A percentile compares a stretch with the other conserved stretches of the same genome.
Evolutionary conservation across 1,140 invertebrate genomes (phyloP).

Genomic region (roundworm (Caenorhabditis elegans)): DNA sequence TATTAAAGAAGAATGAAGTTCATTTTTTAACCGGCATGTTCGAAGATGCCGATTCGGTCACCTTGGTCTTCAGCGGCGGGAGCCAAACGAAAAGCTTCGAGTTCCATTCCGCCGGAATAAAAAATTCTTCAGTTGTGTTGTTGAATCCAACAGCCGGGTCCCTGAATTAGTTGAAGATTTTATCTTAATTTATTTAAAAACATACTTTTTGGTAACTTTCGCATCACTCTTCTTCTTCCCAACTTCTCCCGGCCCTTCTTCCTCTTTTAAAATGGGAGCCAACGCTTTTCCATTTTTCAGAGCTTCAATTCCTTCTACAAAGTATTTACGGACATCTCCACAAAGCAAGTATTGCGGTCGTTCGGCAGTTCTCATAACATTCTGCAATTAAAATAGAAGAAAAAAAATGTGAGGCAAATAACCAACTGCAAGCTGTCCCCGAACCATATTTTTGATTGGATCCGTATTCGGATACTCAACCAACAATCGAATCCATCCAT

Average conservation of each 20-base stretch:
- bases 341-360: neutral
- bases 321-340: conserved; percentile 5
- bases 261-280: neutral
- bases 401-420: too few species aligned
- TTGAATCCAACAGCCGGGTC: neutral
- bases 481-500: neutral
- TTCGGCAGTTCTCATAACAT: neutral
- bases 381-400: too few species aligned
- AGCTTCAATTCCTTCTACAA: neutral
- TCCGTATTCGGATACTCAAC: neutral
- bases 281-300: conserved; percentile 6
- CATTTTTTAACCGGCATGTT: neutral
- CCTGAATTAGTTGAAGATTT: neutral
- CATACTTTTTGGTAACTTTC: neutral
- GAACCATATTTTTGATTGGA: neutral
- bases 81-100: neutral
- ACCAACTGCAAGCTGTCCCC: neutral
- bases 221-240: neutral
- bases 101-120: neutral
- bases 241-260: neutral
- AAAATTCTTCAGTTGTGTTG: neutral
- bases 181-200: too few species aligned
- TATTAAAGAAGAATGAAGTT: neutral
- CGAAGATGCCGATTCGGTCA: neutral
- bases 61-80: neutral